Evolutionary conservation across 2,113 vertebrate species (phyloP), one percentile per base, ranked within the genome.

Genomic region (Lontra canadensis): DNA sequence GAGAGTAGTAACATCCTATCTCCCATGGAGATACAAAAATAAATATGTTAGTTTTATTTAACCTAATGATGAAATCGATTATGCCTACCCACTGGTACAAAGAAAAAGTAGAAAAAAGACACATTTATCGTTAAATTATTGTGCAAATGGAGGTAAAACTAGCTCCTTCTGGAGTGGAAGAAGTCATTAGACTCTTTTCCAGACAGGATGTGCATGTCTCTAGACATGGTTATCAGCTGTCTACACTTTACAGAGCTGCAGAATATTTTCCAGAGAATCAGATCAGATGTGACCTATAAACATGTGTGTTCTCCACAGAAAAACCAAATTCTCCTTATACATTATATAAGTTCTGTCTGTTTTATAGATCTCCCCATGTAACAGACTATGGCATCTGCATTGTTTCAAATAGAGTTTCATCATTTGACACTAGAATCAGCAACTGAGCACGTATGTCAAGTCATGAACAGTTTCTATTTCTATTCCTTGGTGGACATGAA

Each of bases 21-120:
- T 81, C 47, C n/a, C 15, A 29, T 52, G 71, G 29, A 86, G 26
- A 90, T 29, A 55, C 39, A 95, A 82, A 55, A 42, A 78, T 57
- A 21, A 84, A 39, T 44, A 8, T 55, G 8, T 47, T 74, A 42
- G 83, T 83, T 76, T 74, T 59, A 82, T 82, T 95, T 80, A 95
- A 83, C 25, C 34, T 96, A 47, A 89, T 34, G 36, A 81, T 44
- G 26, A 90, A 87, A 42, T 42, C 91, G 25, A 10, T 85, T 20
- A 88, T 17, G 14, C 74, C 1, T 29, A 92, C 84, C 11, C 90
- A 88, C 6, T 44, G 25, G 4, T 39, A 59, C 42, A 90, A 44
- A 74, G 20, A 26, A 79, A 39, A 81, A 63, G n/a, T 15, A 74
- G 21, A 87, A 93, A 85, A 49, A 20, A 76, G 49, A 73, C 8